These are phyloP conservation scores for Drosophila dunni DNA, from an alignment of 1,140 invertebrate species.

Conservation along the genomic window DNA sequence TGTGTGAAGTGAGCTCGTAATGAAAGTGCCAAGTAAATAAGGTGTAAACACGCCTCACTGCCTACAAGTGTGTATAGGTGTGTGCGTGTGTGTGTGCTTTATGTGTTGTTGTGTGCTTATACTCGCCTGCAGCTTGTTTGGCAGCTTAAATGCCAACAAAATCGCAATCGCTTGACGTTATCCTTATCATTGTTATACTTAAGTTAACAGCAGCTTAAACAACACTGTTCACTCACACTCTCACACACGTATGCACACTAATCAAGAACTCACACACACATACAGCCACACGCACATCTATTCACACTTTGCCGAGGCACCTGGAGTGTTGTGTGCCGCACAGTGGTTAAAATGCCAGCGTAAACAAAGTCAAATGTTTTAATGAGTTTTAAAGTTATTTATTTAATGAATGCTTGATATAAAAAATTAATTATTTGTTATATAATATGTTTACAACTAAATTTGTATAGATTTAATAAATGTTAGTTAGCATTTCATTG, in stretches of 20 bases:
- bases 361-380: neutral
- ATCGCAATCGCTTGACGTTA: conserved; percentile 69
- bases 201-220: conserved; percentile 80
- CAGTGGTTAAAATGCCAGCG: conserved; percentile 36
- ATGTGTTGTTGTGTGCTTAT: conserved; percentile 9
- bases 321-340: conserved; percentile 46
- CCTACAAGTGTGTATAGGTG: conserved; percentile 3
- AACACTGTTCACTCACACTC: conserved; percentile 32
- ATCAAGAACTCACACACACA: conserved; percentile 60
- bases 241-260: conserved; percentile 44
- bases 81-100: conserved; percentile 18
- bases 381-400: neutral
- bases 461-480: too few relatives aligned
- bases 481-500: too few relatives aligned
- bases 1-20: conserved; percentile 16
- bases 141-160: conserved; percentile 58
- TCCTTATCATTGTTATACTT: conserved; percentile 82
- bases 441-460: neutral
- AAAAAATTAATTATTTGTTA: neutral
- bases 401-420: neutral
- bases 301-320: conserved; percentile 13
- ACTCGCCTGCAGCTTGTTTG: conserved; percentile 30
- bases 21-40: conserved; percentile 72
- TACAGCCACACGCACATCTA: neutral
- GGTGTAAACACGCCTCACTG: conserved; percentile 62